Conservation (phyloP, 2,888 invertebrate species). For the Enchytraeus crypticus region DNA sequence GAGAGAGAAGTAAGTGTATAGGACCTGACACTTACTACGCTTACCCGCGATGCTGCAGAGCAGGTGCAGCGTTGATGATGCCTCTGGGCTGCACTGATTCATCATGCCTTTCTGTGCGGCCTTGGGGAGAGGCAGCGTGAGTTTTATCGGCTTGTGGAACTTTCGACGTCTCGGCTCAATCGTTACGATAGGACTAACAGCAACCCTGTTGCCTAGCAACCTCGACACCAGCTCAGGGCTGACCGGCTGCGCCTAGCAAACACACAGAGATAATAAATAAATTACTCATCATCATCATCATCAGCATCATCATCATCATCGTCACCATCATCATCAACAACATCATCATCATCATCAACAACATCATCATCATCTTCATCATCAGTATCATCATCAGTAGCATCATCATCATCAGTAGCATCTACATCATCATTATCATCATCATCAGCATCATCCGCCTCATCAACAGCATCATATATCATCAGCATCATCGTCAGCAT, state of each 20-base stretch:
- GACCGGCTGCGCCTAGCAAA: constrained; percentile 89
- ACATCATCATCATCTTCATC: too few relatives aligned
- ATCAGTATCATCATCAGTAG: too few relatives aligned
- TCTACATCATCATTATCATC: too few relatives aligned
- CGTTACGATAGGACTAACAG: constrained; percentile 98
- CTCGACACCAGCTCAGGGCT: constrained; percentile 92
- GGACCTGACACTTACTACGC: constrained; percentile 14
- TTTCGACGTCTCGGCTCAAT: constrained; percentile 96
- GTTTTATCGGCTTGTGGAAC: constrained; percentile 98
- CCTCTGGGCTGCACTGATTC: constrained; percentile 64
- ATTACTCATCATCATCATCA: too few relatives aligned
- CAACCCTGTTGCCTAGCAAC: constrained; percentile 92
- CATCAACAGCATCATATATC: too few relatives aligned
- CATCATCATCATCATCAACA: too few relatives aligned
- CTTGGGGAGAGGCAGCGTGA: constrained; percentile 95
- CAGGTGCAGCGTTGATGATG: constrained; percentile 47
- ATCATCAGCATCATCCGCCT: too few relatives aligned
- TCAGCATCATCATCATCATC: too few relatives aligned
- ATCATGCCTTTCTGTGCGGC: constrained; percentile 71
- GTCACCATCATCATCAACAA: too few relatives aligned
- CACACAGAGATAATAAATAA: not conserved
- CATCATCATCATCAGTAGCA: too few relatives aligned
- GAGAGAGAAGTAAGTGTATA: not conserved
- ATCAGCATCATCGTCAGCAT: too few relatives aligned
- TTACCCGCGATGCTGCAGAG: constrained; percentile 31